Evolutionary conservation across 1,140 invertebrate species (phyloP).

Genomic region (Sitodiplosis mosellana): DNA sequence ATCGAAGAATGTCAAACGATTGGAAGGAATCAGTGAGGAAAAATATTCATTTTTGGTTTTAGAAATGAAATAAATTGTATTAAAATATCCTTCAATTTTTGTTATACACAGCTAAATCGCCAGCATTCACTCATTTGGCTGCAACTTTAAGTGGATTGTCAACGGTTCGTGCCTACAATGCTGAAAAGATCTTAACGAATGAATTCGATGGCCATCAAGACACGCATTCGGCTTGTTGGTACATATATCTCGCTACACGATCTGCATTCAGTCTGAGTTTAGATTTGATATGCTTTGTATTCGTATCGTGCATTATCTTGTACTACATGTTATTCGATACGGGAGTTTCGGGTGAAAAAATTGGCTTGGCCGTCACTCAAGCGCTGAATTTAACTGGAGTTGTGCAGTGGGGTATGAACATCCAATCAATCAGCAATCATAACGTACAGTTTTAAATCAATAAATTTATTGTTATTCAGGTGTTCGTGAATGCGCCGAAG

Average conservation of each 20-base stretch:
- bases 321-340: constrained; percentile 29
- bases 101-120: constrained; percentile 38
- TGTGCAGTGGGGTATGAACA: too few relatives aligned
- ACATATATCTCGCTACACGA: constrained; percentile 49
- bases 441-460: too few relatives aligned
- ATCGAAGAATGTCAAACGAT: constrained; percentile 61
- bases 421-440: too few relatives aligned
- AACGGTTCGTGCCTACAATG: constrained; percentile 46
- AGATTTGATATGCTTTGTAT: constrained; percentile 40
- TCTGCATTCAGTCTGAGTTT: constrained; percentile 63
- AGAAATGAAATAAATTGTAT: constrained; percentile 7
- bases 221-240: constrained; percentile 48
- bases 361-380: too few relatives aligned
- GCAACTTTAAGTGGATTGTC: constrained; percentile 46
- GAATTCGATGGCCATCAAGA: constrained; percentile 37
- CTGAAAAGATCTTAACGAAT: constrained; percentile 37
- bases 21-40: constrained; percentile 64
- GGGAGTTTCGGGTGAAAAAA: constrained; percentile 14
- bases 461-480: too few relatives aligned
- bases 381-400: too few relatives aligned
- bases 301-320: constrained; percentile 43
- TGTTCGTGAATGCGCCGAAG: constrained; percentile 59
- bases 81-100: not conserved
- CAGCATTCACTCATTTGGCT: constrained; percentile 54
- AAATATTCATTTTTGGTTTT: not conserved